Evolutionary conservation across 2,113 vertebrate genomes (phyloP).

Genomic region (Bubo scandiacus): DNA sequence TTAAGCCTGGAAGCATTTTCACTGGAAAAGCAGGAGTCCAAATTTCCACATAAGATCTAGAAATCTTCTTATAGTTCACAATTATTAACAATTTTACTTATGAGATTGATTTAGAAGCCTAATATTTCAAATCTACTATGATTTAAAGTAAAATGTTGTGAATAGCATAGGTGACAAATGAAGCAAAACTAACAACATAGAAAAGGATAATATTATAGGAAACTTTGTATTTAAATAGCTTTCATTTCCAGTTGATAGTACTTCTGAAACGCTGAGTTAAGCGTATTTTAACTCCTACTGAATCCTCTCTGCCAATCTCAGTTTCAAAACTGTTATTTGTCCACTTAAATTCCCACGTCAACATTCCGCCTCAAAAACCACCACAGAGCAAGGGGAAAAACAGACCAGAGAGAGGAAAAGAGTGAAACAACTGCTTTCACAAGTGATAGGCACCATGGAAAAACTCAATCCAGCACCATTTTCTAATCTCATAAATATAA

Average conservation of each 20-base stretch:
- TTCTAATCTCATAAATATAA: not conserved
- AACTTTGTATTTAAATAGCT: not conserved
- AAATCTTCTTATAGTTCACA: not conserved
- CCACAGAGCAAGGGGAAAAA: not conserved
- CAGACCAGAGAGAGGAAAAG: not conserved
- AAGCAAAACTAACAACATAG: not conserved
- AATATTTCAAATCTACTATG: not conserved
- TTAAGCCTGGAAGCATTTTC: not conserved
- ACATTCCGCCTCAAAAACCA: not conserved
- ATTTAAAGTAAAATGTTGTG: not conserved
- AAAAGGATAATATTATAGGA: not conserved
- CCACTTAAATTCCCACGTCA: not conserved
- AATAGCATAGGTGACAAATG: not conserved
- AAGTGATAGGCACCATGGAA: rapidly evolving
- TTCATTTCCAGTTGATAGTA: not conserved
- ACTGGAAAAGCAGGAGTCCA: not conserved
- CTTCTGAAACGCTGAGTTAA: not conserved
- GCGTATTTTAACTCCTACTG: not conserved
- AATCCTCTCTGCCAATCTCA: not conserved
- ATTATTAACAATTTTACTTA: not conserved
- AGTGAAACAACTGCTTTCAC: not conserved
- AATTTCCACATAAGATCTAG: not conserved
- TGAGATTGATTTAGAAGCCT: not conserved
- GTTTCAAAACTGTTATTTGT: not conserved
- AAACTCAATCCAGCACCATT: not conserved